Evolutionary conservation across 37 sponge, comb jelly and placozoan genomes (phyloP).

Genomic region (Sycon ciliatum): DNA sequence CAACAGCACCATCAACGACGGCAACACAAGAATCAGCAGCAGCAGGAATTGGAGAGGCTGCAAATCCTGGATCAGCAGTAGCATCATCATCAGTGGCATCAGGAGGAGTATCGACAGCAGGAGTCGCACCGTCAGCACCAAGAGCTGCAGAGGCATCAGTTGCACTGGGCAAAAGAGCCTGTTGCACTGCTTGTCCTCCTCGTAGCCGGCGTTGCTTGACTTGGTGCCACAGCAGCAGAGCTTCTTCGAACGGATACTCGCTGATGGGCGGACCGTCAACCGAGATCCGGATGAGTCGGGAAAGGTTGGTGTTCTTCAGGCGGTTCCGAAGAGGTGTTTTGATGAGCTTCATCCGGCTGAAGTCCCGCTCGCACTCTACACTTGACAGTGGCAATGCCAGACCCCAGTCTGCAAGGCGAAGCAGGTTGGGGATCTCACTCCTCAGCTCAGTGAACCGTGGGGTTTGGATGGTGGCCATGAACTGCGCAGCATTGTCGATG

Average conservation of each 20-base stretch:
- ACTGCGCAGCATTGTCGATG: not conserved
- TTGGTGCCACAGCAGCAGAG: too few species aligned
- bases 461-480: not conserved
- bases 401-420: not conserved
- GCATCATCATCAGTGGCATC: too few species aligned
- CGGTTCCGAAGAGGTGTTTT: conserved; percentile 15
- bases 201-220: too few species aligned
- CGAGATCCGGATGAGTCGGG: not conserved
- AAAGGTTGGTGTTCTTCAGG: not conserved
- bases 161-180: too few species aligned
- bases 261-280: not conserved
- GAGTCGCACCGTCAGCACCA: too few species aligned
- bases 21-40: too few species aligned
- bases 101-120: too few species aligned
- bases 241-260: not conserved
- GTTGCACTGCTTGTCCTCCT: not conserved
- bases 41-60: too few species aligned
- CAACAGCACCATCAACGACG: too few species aligned
- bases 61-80: too few species aligned
- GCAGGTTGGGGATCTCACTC: not conserved
- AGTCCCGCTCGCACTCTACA: not conserved
- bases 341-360: not conserved
- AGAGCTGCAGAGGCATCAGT: too few species aligned
- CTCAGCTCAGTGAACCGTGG: too few species aligned
- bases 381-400: not conserved